phyloP scores from a whole-genome alignment of 2,888 invertebrate species.

The Drosophila rellima region DNA sequence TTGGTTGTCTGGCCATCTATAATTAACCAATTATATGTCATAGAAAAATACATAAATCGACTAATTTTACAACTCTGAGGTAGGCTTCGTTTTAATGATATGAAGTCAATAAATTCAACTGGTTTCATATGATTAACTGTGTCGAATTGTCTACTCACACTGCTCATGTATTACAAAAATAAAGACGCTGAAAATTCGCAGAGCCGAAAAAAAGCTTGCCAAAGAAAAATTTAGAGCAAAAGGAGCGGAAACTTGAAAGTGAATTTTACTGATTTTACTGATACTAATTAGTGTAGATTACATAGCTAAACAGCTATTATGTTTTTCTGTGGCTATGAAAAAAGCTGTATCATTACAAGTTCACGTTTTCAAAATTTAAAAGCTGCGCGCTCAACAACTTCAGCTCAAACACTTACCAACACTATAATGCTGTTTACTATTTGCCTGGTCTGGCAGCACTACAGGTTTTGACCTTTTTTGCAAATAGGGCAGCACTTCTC shows the following conservation, averaged over 20 bases:
- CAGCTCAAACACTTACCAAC: not conserved
- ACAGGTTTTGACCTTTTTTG: not conserved
- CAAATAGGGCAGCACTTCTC: not conserved
- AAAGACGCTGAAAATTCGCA: slow-evolving; percentile 1
- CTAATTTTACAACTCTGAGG: slow-evolving; percentile 4
- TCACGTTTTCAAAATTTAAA: slow-evolving; percentile 10
- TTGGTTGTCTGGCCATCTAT: slow-evolving; percentile 28
- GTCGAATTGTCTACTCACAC: not conserved
- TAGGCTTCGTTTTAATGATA: slow-evolving; percentile 29
- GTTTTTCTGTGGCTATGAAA: not conserved
- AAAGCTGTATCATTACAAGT: slow-evolving; percentile 36
- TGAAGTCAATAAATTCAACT: slow-evolving; percentile 15
- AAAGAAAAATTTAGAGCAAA: slow-evolving; percentile 22
- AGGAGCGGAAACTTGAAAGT: slow-evolving; percentile 38
- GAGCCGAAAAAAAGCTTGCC: slow-evolving; percentile 9
- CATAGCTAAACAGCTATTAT: slow-evolving; percentile 25
- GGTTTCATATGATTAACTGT: slow-evolving; percentile 21
- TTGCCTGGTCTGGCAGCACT: slow-evolving; percentile 4
- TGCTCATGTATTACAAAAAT: slow-evolving; percentile 28
- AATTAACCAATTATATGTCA: slow-evolving; percentile 50
- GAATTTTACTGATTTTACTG: slow-evolving; percentile 35
- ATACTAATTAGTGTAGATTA: slow-evolving; percentile 41
- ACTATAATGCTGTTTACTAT: not conserved
- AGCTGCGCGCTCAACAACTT: slow-evolving; percentile 32
- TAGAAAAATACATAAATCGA: slow-evolving; percentile 14